These are phyloP conservation scores for Parnassius apollo DNA, from an alignment of 2,888 invertebrate genomes.

Conservation along the genomic window DNA sequence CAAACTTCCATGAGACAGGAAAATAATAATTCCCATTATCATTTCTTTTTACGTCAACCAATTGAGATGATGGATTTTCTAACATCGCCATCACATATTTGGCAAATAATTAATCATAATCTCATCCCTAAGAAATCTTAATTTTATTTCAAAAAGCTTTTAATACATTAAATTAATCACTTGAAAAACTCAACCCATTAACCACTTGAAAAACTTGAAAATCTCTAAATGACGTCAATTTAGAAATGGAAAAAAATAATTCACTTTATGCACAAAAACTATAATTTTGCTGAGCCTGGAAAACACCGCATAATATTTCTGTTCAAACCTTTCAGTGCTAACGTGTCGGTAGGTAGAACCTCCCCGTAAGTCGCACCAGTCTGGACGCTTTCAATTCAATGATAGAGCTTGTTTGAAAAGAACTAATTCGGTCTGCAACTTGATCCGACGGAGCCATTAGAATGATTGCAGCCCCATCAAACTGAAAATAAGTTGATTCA, in stretches of 20 bases:
- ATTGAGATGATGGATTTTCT: too few species aligned
- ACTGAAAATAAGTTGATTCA: constrained; percentile 50
- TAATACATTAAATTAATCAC: too few species aligned
- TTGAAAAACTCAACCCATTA: too few species aligned
- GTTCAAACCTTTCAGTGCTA: constrained; percentile 16
- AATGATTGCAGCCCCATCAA: constrained; percentile 68
- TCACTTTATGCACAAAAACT: constrained; percentile 12
- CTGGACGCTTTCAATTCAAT: constrained; percentile 70
- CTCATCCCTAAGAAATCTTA: too few species aligned
- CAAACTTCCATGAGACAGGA: too few species aligned
- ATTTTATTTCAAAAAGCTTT: too few species aligned
- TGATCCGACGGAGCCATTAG: constrained; percentile 66
- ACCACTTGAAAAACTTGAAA: too few species aligned
- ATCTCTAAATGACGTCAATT: neutral
- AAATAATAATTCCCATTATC: too few species aligned
- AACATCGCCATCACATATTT: too few species aligned
- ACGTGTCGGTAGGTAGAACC: constrained; percentile 22
- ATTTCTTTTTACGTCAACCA: too few species aligned
- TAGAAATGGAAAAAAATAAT: constrained; percentile 1
- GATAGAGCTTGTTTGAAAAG: constrained; percentile 66
- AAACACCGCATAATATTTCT: constrained; percentile 24
- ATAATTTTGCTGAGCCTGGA: constrained; percentile 17
- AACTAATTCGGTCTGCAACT: constrained; percentile 69
- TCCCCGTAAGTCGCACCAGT: constrained; percentile 33
- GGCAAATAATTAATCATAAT: too few species aligned